Conservation (phyloP, 1,140 invertebrate species). For the Schmidtea mediterranea region DNA sequence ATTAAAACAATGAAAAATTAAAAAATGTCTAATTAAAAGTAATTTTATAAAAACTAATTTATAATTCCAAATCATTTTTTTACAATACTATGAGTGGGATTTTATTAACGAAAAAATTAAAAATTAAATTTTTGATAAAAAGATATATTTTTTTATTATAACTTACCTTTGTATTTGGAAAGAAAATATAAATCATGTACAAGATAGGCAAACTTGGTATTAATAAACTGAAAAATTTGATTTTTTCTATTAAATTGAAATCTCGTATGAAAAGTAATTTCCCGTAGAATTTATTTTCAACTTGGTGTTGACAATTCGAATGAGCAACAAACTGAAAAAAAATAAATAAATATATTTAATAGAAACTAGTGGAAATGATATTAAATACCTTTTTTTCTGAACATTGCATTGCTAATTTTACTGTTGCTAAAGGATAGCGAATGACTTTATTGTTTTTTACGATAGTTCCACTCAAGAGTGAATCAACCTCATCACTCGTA, state of each 20-base stretch:
- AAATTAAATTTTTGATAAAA: too few species aligned
- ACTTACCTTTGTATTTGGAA: slow-evolving; percentile 3
- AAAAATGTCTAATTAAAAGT: too few species aligned
- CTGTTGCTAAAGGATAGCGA: background rate
- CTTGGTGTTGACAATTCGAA: slow-evolving; percentile 10
- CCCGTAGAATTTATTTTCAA: slow-evolving; percentile 8
- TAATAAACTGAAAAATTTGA: background rate
- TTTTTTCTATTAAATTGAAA: slow-evolving; percentile 1
- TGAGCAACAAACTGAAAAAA: slow-evolving; percentile 9
- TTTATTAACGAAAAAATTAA: too few species aligned
- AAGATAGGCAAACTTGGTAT: slow-evolving; percentile 3
- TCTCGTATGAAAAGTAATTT: slow-evolving; percentile 6
- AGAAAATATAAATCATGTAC: background rate
- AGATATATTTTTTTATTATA: too few species aligned
- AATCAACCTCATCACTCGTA: background rate
- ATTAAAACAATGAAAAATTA: too few species aligned
- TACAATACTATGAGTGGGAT: too few species aligned
- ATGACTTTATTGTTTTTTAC: background rate
- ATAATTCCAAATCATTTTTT: too few species aligned
- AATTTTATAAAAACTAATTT: too few species aligned
- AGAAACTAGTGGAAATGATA: too few species aligned
- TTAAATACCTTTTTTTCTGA: background rate
- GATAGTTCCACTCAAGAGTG: background rate
- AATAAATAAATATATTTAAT: too few species aligned
- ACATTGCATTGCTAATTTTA: background rate